phyloP scores from a whole-genome alignment of 2,113 vertebrate genomes.

The Crotalus tigris region DNA sequence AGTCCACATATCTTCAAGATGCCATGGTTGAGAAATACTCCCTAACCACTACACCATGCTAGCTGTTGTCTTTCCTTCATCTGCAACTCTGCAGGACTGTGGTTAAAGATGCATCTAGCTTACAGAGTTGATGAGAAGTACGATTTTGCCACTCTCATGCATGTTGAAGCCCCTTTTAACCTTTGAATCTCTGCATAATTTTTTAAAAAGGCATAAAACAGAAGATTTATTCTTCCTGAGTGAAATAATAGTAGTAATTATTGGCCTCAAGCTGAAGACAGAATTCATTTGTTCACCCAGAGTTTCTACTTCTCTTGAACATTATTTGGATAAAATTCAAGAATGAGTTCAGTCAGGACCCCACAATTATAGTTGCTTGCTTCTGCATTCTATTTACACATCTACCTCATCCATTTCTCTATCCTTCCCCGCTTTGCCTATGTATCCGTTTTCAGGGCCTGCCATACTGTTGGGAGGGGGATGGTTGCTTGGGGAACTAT shows the following conservation, averaged over 20 bases:
- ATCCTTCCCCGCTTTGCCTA: too few species aligned
- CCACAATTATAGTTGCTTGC: too few species aligned
- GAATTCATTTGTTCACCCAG: background rate
- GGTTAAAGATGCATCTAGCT: background rate
- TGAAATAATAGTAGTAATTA: background rate
- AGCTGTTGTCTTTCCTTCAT: background rate
- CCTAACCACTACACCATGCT: background rate
- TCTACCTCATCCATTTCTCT: too few species aligned
- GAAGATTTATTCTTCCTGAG: background rate
- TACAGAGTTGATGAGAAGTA: background rate
- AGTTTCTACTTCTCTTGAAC: background rate
- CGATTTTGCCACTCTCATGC: background rate
- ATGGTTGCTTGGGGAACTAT: too few species aligned
- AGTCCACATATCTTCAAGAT: background rate
- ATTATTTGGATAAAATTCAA: background rate
- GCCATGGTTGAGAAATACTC: background rate
- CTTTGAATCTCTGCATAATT: background rate
- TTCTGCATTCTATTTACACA: too few species aligned
- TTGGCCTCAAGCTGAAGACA: background rate
- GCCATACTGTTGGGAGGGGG: too few species aligned
- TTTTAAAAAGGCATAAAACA: background rate
- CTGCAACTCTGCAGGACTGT: background rate
- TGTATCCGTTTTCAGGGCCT: too few species aligned
- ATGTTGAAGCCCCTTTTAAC: background rate
- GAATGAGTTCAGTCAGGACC: background rate